These are phyloP conservation scores for Brachystomella parvula DNA, from an alignment of 1,140 invertebrate genomes.

Conservation along the genomic window DNA sequence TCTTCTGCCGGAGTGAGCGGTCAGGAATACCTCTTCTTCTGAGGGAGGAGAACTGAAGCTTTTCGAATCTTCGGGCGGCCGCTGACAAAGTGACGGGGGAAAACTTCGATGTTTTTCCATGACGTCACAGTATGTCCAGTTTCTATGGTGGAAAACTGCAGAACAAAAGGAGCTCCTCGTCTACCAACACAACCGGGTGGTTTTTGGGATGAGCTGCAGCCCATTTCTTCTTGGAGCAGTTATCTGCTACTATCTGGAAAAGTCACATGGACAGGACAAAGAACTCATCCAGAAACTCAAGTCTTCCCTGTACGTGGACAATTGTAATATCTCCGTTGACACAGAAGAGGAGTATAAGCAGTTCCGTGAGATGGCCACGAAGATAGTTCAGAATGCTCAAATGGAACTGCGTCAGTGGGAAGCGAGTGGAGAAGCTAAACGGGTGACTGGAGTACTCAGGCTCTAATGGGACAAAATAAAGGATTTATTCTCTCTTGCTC, in stretches of 20 bases:
- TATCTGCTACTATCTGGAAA: constrained; percentile 15
- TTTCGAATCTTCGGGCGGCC: no score
- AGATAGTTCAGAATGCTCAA: constrained; percentile 31
- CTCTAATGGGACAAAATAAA: constrained; percentile 6
- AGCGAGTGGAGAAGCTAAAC: background rate
- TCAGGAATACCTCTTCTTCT: no score
- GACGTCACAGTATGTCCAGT: no score
- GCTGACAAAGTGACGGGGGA: no score
- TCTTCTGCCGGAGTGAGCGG: no score
- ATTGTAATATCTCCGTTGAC: constrained; percentile 37
- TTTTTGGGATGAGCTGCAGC: constrained; percentile 30
- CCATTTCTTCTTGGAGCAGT: constrained; percentile 30
- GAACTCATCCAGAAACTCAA: background rate
- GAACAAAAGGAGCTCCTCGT: background rate
- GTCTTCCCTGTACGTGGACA: constrained; percentile 28
- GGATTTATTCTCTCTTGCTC: background rate
- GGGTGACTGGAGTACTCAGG: background rate
- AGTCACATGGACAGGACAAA: background rate
- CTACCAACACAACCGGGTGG: constrained; percentile 27
- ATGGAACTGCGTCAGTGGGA: constrained; percentile 41
- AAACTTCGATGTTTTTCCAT: no score
- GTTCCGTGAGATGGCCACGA: constrained; percentile 30
- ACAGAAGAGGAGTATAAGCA: constrained; percentile 27
- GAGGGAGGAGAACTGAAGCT: no score
- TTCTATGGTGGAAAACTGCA: background rate